Evolutionary conservation across 1,140 invertebrate species (phyloP).

Genomic region (Drosophila tristis): DNA sequence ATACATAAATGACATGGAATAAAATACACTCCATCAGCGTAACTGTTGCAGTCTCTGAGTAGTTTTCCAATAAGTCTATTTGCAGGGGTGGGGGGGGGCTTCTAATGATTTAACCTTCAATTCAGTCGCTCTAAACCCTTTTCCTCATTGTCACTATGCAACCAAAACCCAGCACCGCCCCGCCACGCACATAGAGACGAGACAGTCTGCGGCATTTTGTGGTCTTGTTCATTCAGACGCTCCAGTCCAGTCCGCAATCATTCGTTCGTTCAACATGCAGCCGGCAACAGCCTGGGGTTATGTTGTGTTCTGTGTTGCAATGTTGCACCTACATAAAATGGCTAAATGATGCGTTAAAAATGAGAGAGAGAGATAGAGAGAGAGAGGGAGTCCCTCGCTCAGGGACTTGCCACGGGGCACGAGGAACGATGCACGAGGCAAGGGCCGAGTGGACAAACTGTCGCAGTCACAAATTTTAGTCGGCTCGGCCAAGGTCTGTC

Average conservation of each 20-base stretch:
- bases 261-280: conserved; percentile 32
- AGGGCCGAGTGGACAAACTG: conserved; percentile 51
- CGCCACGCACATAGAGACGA: neutral
- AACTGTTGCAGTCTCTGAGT: no score
- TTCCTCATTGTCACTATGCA: no score
- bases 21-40: no score
- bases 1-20: no score
- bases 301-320: conserved; percentile 36
- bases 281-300: conserved; percentile 56
- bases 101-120: no score
- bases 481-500: conserved; percentile 39
- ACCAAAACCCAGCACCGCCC: no score
- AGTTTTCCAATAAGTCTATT: no score
- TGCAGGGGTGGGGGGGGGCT: no score
- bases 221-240: conserved; percentile 41
- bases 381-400: neutral
- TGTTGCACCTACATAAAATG: conserved; percentile 76
- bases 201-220: conserved; percentile 32
- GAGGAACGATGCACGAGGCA: neutral
- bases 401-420: conserved; percentile 12
- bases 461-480: conserved; percentile 78
- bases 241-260: conserved; percentile 30
- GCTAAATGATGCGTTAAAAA: conserved; percentile 74
- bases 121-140: no score
- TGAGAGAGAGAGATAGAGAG: conserved; percentile 15